phyloP scores from a whole-genome alignment of 2,113 vertebrate genomes.

The Chloropsis cyanopogon region DNA sequence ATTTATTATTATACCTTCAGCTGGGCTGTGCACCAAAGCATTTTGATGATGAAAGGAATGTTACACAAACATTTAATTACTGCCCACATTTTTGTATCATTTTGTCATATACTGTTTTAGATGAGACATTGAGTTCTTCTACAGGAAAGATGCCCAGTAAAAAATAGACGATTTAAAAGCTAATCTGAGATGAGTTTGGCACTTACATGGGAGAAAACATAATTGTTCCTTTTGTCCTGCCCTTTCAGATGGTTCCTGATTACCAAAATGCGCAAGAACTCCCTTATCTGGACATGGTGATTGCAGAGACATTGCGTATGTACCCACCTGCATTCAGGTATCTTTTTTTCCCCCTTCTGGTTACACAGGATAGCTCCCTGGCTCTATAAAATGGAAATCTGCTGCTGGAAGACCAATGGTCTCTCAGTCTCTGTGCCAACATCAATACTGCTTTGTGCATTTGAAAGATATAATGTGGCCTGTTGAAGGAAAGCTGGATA shows the following conservation, averaged over 20 bases:
- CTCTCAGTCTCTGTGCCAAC: not conserved
- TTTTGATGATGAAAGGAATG: constrained; percentile 42
- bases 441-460: not conserved
- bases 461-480: not conserved
- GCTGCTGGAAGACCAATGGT: not conserved
- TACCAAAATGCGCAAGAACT: constrained; percentile 84
- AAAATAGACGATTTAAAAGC: constrained; percentile 41
- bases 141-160: constrained; percentile 38
- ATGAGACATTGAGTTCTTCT: constrained; percentile 51
- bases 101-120: constrained; percentile 61
- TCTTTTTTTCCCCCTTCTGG: not conserved
- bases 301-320: constrained; percentile 86
- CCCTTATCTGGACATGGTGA: constrained; percentile 92
- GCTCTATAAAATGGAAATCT: not conserved
- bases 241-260: constrained; percentile 74
- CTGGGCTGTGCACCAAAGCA: not conserved
- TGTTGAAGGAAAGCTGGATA: not conserved
- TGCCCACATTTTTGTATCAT: constrained; percentile 63
- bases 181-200: constrained; percentile 30
- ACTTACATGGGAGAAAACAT: constrained; percentile 4
- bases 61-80: constrained; percentile 60
- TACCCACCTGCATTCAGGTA: constrained; percentile 95
- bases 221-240: constrained; percentile 24
- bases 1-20: constrained; percentile 45
- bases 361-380: not conserved